Percentiles rank a stretch among this genome's conserved stretches.
These are phyloP conservation scores for Rallus limicola DNA, from an alignment of 2,113 vertebrate species.

Conservation along the genomic window DNA sequence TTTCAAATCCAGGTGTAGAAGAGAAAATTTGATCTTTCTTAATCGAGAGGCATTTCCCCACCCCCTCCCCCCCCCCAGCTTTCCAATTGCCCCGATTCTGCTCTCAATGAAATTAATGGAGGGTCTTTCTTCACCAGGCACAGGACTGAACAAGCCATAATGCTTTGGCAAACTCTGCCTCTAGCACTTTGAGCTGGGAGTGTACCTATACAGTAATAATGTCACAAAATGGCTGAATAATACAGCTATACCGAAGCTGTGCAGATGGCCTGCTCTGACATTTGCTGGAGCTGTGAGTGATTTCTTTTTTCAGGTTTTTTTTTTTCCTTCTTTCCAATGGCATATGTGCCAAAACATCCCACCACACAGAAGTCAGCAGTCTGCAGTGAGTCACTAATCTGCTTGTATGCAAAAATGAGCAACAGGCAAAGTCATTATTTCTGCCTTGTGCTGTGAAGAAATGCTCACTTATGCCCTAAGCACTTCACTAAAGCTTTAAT, in stretches of 20 bases:
- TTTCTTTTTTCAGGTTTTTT: background rate
- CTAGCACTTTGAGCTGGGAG: background rate
- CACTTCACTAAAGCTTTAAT: background rate
- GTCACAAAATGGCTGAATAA: conserved; percentile 22
- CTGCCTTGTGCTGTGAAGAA: conserved; percentile 19
- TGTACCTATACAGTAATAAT: background rate
- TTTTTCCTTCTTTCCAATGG: background rate
- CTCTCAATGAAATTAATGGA: background rate
- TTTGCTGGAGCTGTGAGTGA: conserved; percentile 36
- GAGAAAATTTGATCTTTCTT: background rate
- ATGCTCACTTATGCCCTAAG: background rate
- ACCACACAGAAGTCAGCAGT: conserved; percentile 37
- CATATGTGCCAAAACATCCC: conserved; percentile 36
- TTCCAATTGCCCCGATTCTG: background rate
- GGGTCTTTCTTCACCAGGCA: background rate
- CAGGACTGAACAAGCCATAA: background rate
- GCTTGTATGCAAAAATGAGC: conserved; percentile 43
- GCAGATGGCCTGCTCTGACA: background rate
- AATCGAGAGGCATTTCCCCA: background rate
- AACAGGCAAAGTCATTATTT: conserved; percentile 49
- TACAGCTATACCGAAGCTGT: background rate
- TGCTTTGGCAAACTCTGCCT: background rate
- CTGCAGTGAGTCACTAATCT: conserved; percentile 48
- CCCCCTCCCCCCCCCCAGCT: background rate
- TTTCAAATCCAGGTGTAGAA: background rate